Evolutionary conservation across 2,797 vertebrate species (phyloP), one percentile per base, ranked within the genome.

Genomic region (Tragelaphus oryx): DNA sequence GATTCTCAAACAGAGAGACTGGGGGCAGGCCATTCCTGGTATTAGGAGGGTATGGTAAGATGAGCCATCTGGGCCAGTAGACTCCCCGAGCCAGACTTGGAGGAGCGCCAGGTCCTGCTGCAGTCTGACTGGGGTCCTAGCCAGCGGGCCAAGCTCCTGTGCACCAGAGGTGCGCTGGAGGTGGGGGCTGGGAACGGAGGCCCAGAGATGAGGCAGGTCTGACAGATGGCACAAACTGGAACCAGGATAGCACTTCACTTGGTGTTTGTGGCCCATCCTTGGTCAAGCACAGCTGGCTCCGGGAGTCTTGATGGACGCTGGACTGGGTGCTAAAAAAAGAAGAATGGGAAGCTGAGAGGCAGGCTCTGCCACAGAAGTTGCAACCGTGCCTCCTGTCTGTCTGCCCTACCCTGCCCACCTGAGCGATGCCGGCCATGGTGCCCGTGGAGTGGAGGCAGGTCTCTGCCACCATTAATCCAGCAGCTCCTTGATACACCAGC

Each of bases 401-500:
- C 22, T 46, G 28, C 74, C 86, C 65, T 37, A 2, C 68, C 37
- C 54, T 48, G 60, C 93, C 60, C 81, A 94, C 95, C 96, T 97
- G 97, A 81, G 83, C 0, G 3, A 10, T 13, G 60, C 86, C 6
- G 8, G 50, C 46, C 57, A n/a, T 17, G 68, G 48, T 52, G 60
- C 55, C 54, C 20, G 57, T 6, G 33, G 37, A 50, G 12, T 48
- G 52, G 59, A 26, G 80, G 76, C 33, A 22, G 78, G 8, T 80
- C 26, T 82, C 96, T 57, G 87, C 94, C 28, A 14, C 60, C 44
- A 13, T 83, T 97, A 99, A 96, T 99, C 99, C 98, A 99, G 98
- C 96, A 99, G 98, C 98, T 99, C 98, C 68, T 97, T 99, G 95
- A 99, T 98, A 97, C 99, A 99, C 99, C 99, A 99, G 98, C 99